Percentiles rank a stretch among this genome's conserved stretches.
Conservation (phyloP, 1,140 invertebrate species). For the Tetramorium alpestre region DNA sequence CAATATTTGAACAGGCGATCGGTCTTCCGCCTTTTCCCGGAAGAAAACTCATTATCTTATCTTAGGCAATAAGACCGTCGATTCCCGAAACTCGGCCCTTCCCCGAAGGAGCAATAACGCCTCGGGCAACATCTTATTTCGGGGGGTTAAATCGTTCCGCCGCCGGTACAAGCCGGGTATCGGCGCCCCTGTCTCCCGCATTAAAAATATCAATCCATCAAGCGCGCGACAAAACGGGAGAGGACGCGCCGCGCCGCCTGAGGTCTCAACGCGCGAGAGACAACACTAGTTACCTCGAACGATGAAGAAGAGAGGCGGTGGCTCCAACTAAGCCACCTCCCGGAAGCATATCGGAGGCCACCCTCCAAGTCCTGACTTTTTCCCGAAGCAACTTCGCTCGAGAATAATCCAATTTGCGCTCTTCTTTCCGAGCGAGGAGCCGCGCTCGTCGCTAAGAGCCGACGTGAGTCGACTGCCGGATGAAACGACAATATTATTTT, state of each 20-base stretch:
- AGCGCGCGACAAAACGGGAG: slow-evolving; percentile 64
- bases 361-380: slow-evolving; percentile 60
- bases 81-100: slow-evolving; percentile 44
- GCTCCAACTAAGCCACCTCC: slow-evolving; percentile 56
- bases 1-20: slow-evolving; percentile 73
- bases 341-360: slow-evolving; percentile 58
- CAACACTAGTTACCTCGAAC: neutral
- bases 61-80: slow-evolving; percentile 69
- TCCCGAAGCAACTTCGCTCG: slow-evolving; percentile 70
- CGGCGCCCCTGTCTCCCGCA: slow-evolving; percentile 72
- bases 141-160: slow-evolving; percentile 8
- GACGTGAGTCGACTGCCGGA: slow-evolving; percentile 83
- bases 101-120: slow-evolving; percentile 69
- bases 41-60: slow-evolving; percentile 73
- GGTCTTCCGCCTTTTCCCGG: slow-evolving; percentile 55
- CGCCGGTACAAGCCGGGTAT: slow-evolving; percentile 54
- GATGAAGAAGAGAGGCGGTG: slow-evolving; percentile 19
- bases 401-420: slow-evolving; percentile 85
- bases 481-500: slow-evolving; percentile 84
- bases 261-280: slow-evolving; percentile 45
- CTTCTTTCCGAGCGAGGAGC: slow-evolving; percentile 74
- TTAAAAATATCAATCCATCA: slow-evolving; percentile 83
- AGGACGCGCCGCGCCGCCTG: slow-evolving; percentile 36
- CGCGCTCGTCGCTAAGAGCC: slow-evolving; percentile 80
- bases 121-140: slow-evolving; percentile 61